Percentiles rank a stretch among this genome's conserved stretches.
Conservation (phyloP, 30 jellyfish, hydroid and myxozoan genomes). For the Pseudorhiza aurosa region DNA sequence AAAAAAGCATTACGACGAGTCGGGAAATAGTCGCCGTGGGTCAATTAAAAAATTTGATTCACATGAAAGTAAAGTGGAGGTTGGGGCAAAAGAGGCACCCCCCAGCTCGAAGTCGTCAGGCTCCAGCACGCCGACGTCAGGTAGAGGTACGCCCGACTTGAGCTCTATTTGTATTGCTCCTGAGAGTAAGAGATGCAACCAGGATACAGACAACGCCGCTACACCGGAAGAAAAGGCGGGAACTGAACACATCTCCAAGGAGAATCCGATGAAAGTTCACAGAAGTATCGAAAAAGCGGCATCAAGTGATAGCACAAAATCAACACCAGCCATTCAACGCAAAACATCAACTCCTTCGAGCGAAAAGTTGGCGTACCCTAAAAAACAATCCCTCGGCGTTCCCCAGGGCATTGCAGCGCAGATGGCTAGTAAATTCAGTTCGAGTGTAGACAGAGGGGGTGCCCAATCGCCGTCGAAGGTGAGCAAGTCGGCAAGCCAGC, state of each 20-base stretch:
- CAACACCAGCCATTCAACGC: conserved; percentile 6
- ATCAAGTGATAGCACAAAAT: not conserved
- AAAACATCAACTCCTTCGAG: conserved; percentile 41
- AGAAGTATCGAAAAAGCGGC: not conserved
- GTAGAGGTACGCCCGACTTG: conserved; percentile 55
- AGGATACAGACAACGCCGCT: not conserved
- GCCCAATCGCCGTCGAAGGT: conserved; percentile 25
- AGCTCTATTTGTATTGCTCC: not conserved
- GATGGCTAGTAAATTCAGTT: conserved; percentile 92
- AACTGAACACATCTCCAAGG: not conserved
- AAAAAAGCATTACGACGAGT: not conserved
- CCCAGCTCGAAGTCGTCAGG: conserved; percentile 42
- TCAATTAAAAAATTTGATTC: not conserved
- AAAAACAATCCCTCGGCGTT: conserved; percentile 64
- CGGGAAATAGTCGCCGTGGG: not conserved
- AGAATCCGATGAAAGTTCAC: conserved; percentile 1
- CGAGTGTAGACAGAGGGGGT: conserved; percentile 31
- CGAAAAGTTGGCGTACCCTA: conserved; percentile 36
- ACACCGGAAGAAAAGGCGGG: not conserved
- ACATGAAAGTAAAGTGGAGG: not conserved
- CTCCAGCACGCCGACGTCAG: conserved; percentile 55
- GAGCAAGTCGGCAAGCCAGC: conserved; percentile 39
- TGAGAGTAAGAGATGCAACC: not conserved
- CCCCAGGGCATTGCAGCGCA: conserved; percentile 97
- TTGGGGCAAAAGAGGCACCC: conserved; percentile 2